Evolutionary conservation across 64 coral and sea anemone genomes (phyloP).

Genomic region (Montipora cactus): DNA sequence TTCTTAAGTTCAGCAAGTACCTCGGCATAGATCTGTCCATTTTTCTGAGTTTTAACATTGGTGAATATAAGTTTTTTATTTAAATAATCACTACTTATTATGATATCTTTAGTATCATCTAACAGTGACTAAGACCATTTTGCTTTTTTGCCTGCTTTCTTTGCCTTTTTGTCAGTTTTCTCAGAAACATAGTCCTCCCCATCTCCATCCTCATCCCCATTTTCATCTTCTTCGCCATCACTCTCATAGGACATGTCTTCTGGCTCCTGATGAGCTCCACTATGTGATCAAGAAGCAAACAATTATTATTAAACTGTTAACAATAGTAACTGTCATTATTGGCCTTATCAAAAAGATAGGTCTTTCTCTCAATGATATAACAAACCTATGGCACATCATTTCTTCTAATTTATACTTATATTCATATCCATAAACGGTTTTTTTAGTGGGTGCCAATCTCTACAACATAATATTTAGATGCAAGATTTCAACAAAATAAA

Average conservation of each 20-base stretch:
- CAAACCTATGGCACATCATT: too few relatives aligned
- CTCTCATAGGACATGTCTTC: too few relatives aligned
- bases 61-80: too few relatives aligned
- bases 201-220: not conserved
- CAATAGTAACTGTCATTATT: not conserved
- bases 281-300: not conserved
- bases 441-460: too few relatives aligned
- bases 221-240: too few relatives aligned
- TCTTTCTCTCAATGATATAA: not conserved
- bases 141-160: conserved; percentile 31
- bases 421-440: too few relatives aligned
- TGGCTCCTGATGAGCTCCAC: not conserved
- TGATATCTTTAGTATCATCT: too few relatives aligned
- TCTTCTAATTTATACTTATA: too few relatives aligned
- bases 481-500: too few relatives aligned
- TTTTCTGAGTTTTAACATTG: conserved; percentile 61
- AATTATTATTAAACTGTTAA: conserved; percentile 6
- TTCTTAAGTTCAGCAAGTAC: conserved; percentile 68
- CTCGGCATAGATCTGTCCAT: conserved; percentile 67
- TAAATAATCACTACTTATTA: too few relatives aligned
- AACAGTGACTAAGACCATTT: conserved; percentile 7
- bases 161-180: conserved; percentile 23
- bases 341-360: not conserved
- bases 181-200: conserved; percentile 8
- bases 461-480: too few relatives aligned